Evolutionary conservation across 2,797 vertebrate genomes (phyloP), one percentile per base, ranked within the genome.

Genomic region (Pantherophis vulpinus): DNA sequence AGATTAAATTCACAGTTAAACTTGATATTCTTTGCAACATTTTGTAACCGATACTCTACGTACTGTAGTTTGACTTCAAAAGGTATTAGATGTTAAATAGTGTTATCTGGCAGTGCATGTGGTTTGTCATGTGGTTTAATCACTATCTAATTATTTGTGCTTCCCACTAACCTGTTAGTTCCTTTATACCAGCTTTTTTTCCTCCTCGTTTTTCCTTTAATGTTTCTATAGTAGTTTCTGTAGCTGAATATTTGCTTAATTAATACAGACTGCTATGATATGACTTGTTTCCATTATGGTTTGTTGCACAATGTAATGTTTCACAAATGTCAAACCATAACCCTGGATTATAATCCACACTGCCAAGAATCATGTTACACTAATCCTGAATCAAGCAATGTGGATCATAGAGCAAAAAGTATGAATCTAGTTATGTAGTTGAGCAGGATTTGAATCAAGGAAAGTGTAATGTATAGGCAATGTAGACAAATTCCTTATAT

Each of bases 1-100:
- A 95, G 59, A 94, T 93, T 79, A 54, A 3, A 88, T 5, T 14
- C 4, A 74, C 59, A 91, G 74, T 42, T 93, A 70, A 95, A 13
- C 29, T 13, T 94, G 88, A 87, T 58, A 47, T 90, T 89, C 91
- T 90, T 63, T 90, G 63, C 25, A 42, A 90, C 89, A 83, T 88
- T 90, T 47, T 83, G 47, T 61, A 79, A 92, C 63, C 5, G 27
- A 92, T 94, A 63, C 7, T 55, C 20, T 90, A 42, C 20, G 32
- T 42, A 42, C 42, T 42, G 42, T 25, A 0, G 3, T 54, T 13
- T 93, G 51, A 58, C 2, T 42, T 32, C 1, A 93, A 92, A 95
- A 87, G 29, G 9, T 12, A 88, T n/a, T 79, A 55, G 89, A 92
- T 93, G 4, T 3, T 90, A 1, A 3, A 37, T 11, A 63, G 61